Base-by-base conservation (phyloP, 2,797 vertebrate species). In the Erethizon dorsatum region DNA sequence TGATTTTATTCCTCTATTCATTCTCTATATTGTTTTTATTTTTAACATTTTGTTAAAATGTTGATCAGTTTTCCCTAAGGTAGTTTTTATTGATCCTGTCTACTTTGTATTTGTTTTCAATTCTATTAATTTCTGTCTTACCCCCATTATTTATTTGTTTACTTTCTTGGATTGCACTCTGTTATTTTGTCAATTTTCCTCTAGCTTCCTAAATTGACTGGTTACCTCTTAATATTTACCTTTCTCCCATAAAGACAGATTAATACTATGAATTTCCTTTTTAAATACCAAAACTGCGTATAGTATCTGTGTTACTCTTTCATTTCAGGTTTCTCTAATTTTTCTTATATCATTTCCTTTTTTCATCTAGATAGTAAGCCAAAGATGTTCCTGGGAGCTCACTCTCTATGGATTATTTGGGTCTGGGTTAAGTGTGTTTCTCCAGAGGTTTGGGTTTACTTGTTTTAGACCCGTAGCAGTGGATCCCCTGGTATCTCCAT, bases 261-360 rank as follows among this genome's bases (percentile, higher is more conserved):
- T 59, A 71, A 50, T 80, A 24, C 6, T 61, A 28, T 18, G 26
- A 83, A 15, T 57, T 52, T 73, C 41, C 12, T 8, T 57, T 56
- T 56, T 54, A 83, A 52, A 28, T 83, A 37, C 28, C 56, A 56
- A 75, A 73, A 31, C 61, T 73, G 26, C 33, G 1, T 26, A 4
- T 50, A 47, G 20, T 57, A 41, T 56, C 61, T 90, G 52, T 41
- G 80, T 85, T 90, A 61, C 14, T 54, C 63, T 78, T 69, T 17
- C 54, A 26, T 54, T 83, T 31, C 24, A 67, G 31, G 4, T 71
- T 84, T 84, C 33, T 95, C 18, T 88, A 52, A 57, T 89, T 93
- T 83, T 87, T n/a, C 31, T 92, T 88, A 67, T 17, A 37, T 90
- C 47, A 50, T 83, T 59, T 88, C 57, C 57, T 63, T 54, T 67